These are phyloP conservation scores for Acropternis orthonyx DNA, from an alignment of 2,797 vertebrate genomes.

Conservation along the genomic window DNA sequence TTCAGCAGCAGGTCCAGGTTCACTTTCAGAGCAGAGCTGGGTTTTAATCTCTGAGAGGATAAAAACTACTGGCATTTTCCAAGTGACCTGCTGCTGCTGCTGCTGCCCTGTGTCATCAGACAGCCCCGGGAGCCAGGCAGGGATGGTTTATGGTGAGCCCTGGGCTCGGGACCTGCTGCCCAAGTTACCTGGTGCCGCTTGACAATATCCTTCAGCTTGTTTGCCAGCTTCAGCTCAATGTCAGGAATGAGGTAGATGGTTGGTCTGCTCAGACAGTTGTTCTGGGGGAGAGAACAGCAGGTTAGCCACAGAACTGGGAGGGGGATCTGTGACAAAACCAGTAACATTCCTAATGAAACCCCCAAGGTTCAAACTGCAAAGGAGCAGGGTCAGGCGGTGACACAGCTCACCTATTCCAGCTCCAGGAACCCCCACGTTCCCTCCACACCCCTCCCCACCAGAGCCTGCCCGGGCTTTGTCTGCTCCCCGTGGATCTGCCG, in stretches of 20 bases:
- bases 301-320: background rate
- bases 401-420: rapidly evolving
- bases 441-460: background rate
- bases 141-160: background rate
- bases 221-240: slow-evolving; percentile 91
- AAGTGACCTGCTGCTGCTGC: background rate
- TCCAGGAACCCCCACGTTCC: background rate
- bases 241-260: slow-evolving; percentile 92
- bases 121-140: background rate
- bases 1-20: background rate
- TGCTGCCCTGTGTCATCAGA: background rate
- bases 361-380: background rate
- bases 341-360: too few species aligned
- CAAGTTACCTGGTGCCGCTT: slow-evolving; percentile 92
- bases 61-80: background rate
- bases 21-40: background rate
- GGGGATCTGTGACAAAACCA: too few species aligned
- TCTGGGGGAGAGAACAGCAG: slow-evolving; percentile 74
- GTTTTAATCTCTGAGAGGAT: rapidly evolving
- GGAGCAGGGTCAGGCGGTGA: background rate
- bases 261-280: slow-evolving; percentile 93
- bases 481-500: background rate
- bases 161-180: background rate
- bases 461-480: background rate
- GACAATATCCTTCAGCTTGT: slow-evolving; percentile 95